Evolutionary conservation across 2,797 vertebrate genomes (phyloP).

Genomic region (Gambelia wislizenii): DNA sequence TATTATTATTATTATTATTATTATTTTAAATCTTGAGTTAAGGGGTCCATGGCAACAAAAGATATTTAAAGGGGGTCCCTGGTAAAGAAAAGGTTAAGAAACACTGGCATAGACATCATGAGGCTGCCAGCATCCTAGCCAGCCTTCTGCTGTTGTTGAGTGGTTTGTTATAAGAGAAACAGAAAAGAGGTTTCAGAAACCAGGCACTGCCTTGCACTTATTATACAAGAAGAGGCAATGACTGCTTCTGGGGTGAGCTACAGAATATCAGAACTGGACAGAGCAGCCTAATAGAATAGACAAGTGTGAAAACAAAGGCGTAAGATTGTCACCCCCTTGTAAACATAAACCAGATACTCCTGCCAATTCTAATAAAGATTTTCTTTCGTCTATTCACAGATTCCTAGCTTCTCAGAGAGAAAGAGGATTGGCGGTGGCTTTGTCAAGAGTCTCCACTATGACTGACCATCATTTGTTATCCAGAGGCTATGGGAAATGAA

Average conservation of each 20-base stretch:
- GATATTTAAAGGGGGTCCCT: no score
- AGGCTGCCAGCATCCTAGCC: not conserved
- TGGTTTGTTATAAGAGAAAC: not conserved
- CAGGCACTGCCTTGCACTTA: not conserved
- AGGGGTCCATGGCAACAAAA: no score
- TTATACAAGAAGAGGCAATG: not conserved
- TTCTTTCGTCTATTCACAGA: constrained; percentile 77
- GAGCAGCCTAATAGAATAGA: not conserved
- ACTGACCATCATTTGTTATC: constrained; percentile 76
- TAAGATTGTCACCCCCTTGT: constrained; percentile 1
- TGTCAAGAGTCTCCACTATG: constrained; percentile 92
- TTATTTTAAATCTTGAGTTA: no score
- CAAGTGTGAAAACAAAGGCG: not conserved
- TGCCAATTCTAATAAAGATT: not conserved
- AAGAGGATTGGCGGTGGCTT: constrained; percentile 88
- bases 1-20: no score
- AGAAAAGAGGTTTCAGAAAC: not conserved
- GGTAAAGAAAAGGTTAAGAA: no score
- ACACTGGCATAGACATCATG: not conserved
- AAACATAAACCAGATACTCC: not conserved
- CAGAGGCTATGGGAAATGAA: constrained; percentile 23
- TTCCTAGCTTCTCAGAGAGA: constrained; percentile 89
- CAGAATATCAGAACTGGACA: not conserved
- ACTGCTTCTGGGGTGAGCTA: not conserved
- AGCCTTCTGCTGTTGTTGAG: not conserved